Base-by-base conservation (phyloP, 2,113 vertebrate species). In the Macrotis lagotis region DNA sequence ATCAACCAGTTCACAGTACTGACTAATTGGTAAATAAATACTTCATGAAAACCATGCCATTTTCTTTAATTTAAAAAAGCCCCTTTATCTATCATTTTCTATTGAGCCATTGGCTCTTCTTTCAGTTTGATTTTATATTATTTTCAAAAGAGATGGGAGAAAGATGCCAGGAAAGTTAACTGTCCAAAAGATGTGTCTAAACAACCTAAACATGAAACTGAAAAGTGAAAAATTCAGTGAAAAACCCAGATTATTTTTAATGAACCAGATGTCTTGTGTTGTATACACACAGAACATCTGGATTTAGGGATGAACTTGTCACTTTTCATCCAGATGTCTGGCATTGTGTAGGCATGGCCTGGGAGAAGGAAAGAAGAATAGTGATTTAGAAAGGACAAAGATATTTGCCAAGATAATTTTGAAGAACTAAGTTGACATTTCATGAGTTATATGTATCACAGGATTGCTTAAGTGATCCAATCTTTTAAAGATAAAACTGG, bases 21-120 rank as follows among this genome's bases (percentile, higher is more conserved):
- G 97, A 98, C 96, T 98, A 98, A 98, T 97, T 98, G 98, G 95
- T 98, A 98, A 98, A 98, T 97, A 98, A 94, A 98, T 95, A 97
- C 96, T 96, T 1, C 0, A 98, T 97, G 96, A 98, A 98, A 97
- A 98, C 98, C 74, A 98, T 88, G 96, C 95, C 93, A 96, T 88
- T 96, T 96, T 95, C 66, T n/a, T 92, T 92, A 50, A 74, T 48
- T 12, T 26, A 1, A 14, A 51, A 88, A 44, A 48, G 96, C 59
- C 51, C 3, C 59, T 91, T 96, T 47, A 88, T 92, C n/a, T 91
- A 53, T 53, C n/a, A 74, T 52, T 51, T 96, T 90, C 44, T 51
- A 25, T 50, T 8, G 28, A 91, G 50, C 74, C 51, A 74, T 8
- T 19, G 19, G 90, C 37, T 94, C 14, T 37, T 89, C 16, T 88